Evolutionary conservation across 2,113 vertebrate species (phyloP).

Genomic region (Microcebus lehilahytsara): DNA sequence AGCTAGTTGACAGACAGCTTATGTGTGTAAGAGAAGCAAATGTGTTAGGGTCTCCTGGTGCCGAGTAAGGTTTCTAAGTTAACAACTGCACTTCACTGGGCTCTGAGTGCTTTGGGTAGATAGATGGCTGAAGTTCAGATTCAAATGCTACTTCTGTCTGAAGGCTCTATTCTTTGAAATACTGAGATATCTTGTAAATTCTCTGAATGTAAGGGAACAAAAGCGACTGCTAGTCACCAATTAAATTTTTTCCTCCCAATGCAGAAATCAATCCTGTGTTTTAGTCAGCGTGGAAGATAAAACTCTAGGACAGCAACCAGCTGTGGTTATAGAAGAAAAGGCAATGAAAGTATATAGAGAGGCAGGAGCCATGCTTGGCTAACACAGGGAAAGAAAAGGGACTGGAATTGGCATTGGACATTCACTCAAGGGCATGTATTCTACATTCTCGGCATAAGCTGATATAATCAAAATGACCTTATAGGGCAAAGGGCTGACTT

Average conservation of each 20-base stretch:
- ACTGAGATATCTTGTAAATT: slow-evolving; percentile 52
- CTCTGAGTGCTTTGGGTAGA: slow-evolving; percentile 30
- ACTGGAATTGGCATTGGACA: not conserved
- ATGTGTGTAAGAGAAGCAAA: slow-evolving; percentile 27
- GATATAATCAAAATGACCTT: not conserved
- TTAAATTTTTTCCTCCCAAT: slow-evolving; percentile 64
- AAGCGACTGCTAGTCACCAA: slow-evolving; percentile 64
- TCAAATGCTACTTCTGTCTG: slow-evolving; percentile 61
- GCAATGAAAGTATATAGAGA: not conserved
- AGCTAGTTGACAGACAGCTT: slow-evolving; percentile 51
- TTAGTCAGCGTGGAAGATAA: slow-evolving; percentile 37
- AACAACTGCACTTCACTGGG: slow-evolving; percentile 41
- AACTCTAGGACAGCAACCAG: slow-evolving; percentile 36
- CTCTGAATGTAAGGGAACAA: slow-evolving; percentile 22
- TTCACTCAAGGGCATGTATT: not conserved
- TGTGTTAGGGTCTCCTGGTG: slow-evolving; percentile 37
- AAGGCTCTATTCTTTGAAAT: slow-evolving; percentile 61
- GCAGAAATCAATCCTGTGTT: slow-evolving; percentile 61
- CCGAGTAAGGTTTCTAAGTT: slow-evolving; percentile 46
- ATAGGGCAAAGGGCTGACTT: not conserved
- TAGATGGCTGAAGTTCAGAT: slow-evolving; percentile 51
- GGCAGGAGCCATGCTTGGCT: not conserved
- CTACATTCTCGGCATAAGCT: not conserved
- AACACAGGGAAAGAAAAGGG: not conserved
- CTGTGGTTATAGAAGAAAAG: slow-evolving; percentile 41